Evolutionary conservation across 2,888 invertebrate genomes (phyloP), one percentile per base, ranked within the genome.

Genomic region (Bombylius discolor): DNA sequence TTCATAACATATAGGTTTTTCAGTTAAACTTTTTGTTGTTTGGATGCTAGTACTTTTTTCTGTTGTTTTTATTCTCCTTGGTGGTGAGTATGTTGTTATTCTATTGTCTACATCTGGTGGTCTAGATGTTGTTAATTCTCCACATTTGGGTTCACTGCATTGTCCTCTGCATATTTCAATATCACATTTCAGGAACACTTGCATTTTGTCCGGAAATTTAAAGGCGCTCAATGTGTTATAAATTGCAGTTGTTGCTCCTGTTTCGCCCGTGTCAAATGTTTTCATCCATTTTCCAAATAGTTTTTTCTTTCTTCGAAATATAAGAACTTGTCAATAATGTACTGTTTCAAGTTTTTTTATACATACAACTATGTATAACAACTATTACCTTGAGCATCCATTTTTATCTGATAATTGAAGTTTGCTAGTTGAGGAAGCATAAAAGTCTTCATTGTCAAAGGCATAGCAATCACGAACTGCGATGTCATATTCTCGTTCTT

Each of bases 381-480:
- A 36, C 36, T 9, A 42, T 50, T 75, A 81, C 82, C 77, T 79
- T 0, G 84, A 82, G 63, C 85, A 85, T 42, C 85, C 85, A 58
- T 79, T 76, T 61, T 78, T 79, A 64, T 84, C 83, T 0, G 84
- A 84, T 0, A 85, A 74, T 64, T 84, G 83, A 32, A 85, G 74
- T 64, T 78, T 81, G 53, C 77, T 79, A 0, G 83, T 81, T 12
- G 74, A 74, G 2, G 77, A 70, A 48, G 75, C 76, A 55, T 81
- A 78, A 63, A 83, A 83, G 58, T 81, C 77, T 52, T 81, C 81
- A 58, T 75, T 77, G 62, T 84, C 84, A 56, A 83, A 84, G 0
- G 86, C 87, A 80, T 83, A 85, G 64, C 87, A 87, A 66, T 86
- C 85, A 56, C 83, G 78, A 42, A 87, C 83, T 64, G 79, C 79